Percentiles rank a stretch among this genome's conserved stretches.
phyloP scores from a whole-genome alignment of 64 coral and sea anemone species.

The Hydrozoanthus tunicans region DNA sequence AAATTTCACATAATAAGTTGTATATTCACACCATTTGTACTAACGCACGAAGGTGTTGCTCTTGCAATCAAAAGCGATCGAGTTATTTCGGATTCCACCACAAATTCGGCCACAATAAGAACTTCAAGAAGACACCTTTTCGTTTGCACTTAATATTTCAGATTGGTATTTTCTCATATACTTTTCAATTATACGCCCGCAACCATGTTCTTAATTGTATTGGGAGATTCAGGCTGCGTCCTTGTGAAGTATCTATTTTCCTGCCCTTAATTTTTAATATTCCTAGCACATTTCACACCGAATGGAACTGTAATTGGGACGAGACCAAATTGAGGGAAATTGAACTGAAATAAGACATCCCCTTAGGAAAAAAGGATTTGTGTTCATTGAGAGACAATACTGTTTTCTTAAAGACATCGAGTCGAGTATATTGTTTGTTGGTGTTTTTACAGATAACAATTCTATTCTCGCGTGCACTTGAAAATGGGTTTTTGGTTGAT shows the following conservation, averaged over 20 bases:
- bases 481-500: slow-evolving; percentile 59
- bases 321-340: slow-evolving; percentile 42
- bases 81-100: slow-evolving; percentile 21
- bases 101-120: neutral
- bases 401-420: slow-evolving; percentile 43
- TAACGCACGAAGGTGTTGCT: neutral
- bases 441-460: slow-evolving; percentile 47
- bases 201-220: slow-evolving; percentile 36
- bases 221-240: slow-evolving; percentile 17
- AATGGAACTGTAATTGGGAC: slow-evolving; percentile 52
- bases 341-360: neutral
- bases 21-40: slow-evolving; percentile 31
- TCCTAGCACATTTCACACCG: slow-evolving; percentile 45
- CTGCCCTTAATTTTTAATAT: slow-evolving; percentile 53
- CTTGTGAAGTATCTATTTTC: neutral
- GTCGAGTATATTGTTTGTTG: slow-evolving; percentile 51
- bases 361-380: slow-evolving; percentile 39
- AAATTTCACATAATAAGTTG: neutral
- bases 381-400: slow-evolving; percentile 49
- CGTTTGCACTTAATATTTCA: neutral
- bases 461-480: slow-evolving; percentile 56
- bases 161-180: neutral
- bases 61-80: slow-evolving; percentile 27
- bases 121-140: neutral
- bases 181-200: slow-evolving; percentile 10